Conservation (phyloP, 1,140 invertebrate genomes). For the Frieseomelitta varia region DNA sequence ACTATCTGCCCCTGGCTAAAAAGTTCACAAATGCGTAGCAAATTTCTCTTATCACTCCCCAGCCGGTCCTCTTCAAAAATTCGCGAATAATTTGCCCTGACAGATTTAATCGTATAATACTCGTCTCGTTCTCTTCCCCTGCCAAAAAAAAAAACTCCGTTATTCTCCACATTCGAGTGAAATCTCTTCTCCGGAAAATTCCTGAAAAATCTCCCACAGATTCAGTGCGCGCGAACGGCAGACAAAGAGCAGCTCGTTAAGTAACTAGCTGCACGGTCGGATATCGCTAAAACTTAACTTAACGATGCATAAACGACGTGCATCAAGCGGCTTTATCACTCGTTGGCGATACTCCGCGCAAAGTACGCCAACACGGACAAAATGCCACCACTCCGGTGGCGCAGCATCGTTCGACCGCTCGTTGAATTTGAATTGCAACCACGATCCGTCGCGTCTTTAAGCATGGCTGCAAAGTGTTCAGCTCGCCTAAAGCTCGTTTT, state of each 20-base stretch:
- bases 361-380: neutral
- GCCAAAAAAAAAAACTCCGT: neutral
- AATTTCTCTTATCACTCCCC: no score
- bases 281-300: neutral
- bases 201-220: neutral
- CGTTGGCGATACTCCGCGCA: no score
- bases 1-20: no score
- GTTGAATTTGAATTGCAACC: constrained; percentile 43
- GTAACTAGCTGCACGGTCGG: neutral
- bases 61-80: no score
- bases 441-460: constrained; percentile 18
- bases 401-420: neutral
- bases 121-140: no score
- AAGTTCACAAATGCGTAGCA: no score
- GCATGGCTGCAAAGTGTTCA: constrained; percentile 19
- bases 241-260: neutral
- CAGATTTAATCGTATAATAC: no score
- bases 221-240: neutral
- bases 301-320: constrained; percentile 7
- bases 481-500: neutral
- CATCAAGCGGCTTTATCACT: constrained; percentile 6
- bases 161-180: neutral
- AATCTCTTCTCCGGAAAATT: neutral
- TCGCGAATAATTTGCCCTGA: no score
- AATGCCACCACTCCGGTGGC: neutral